phyloP scores from a whole-genome alignment of 1,140 invertebrate species.

The Littorina saxatilis region DNA sequence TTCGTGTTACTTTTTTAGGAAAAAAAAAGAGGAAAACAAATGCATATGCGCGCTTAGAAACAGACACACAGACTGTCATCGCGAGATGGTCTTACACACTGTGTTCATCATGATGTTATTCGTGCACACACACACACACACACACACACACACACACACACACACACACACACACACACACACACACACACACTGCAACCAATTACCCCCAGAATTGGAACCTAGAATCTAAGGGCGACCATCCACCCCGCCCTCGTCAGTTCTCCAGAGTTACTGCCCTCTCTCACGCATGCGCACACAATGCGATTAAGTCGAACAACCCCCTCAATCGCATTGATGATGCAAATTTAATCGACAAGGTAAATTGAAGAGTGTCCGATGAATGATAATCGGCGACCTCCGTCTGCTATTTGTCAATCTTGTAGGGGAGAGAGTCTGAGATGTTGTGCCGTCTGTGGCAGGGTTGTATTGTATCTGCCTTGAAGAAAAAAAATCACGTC shows the following conservation, averaged over 20 bases:
- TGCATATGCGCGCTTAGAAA: too few species aligned
- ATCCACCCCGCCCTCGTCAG: neutral
- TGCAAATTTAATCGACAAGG: constrained; percentile 28
- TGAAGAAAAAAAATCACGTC: too few species aligned
- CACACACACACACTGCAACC: neutral
- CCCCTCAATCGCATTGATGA: constrained; percentile 1
- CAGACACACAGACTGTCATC: too few species aligned
- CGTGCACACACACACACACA: too few species aligned
- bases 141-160: neutral
- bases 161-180: neutral
- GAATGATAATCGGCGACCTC: constrained; percentile 23
- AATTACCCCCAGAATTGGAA: neutral
- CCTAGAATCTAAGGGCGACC: constrained; percentile 21
- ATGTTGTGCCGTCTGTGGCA: neutral
- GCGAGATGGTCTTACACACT: too few species aligned
- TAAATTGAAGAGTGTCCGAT: constrained; percentile 24
- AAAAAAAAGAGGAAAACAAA: too few species aligned
- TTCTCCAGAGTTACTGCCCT: constrained; percentile 4
- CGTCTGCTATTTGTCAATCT: neutral
- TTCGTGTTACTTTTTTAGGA: too few species aligned
- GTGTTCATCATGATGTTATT: too few species aligned
- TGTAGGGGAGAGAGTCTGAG: too few species aligned
- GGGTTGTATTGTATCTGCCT: too few species aligned
- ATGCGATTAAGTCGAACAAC: constrained; percentile 30
- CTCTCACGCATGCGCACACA: constrained; percentile 28